phyloP scores from a whole-genome alignment of 2,113 vertebrate species.

The Hemichromis elongatus region DNA sequence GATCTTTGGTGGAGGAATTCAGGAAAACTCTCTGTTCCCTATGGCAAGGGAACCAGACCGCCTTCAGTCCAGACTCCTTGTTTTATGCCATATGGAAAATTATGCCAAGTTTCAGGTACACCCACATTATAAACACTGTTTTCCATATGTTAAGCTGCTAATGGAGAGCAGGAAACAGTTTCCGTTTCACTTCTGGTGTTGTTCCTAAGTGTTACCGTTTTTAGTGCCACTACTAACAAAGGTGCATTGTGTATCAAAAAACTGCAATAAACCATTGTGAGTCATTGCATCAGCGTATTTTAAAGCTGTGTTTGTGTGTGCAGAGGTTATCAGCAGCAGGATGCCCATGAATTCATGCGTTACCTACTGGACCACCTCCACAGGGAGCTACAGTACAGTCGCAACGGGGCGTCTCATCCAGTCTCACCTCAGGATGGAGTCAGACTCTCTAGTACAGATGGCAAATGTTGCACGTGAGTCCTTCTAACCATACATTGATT shows the following conservation, averaged over 20 bases:
- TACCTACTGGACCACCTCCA: conserved; percentile 98
- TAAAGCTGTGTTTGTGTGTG: conserved; percentile 3
- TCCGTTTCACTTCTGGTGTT: neutral
- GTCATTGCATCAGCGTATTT: neutral
- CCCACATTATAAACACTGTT: neutral
- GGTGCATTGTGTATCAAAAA: neutral
- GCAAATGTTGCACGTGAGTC: conserved; percentile 90
- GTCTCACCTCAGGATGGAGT: conserved; percentile 77
- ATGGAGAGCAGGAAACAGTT: neutral
- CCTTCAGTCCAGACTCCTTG: conserved; percentile 95
- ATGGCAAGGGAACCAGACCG: conserved; percentile 94
- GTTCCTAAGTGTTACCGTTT: neutral
- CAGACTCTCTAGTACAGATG: conserved; percentile 72
- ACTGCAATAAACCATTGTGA: neutral
- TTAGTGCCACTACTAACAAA: neutral
- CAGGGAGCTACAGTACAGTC: conserved; percentile 88
- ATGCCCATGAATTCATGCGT: conserved; percentile 98
- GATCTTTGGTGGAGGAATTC: conserved; percentile 96
- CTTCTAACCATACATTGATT: neutral
- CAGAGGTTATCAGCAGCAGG: conserved; percentile 98
- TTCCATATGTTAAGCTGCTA: neutral
- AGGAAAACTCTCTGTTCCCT: conserved; percentile 95
- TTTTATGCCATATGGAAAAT: conserved; percentile 99
- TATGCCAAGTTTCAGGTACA: conserved; percentile 98
- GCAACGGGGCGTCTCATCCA: conserved; percentile 81